These are phyloP conservation scores for Maniola hyperantus DNA, from an alignment of 2,888 invertebrate genomes.

Conservation along the genomic window DNA sequence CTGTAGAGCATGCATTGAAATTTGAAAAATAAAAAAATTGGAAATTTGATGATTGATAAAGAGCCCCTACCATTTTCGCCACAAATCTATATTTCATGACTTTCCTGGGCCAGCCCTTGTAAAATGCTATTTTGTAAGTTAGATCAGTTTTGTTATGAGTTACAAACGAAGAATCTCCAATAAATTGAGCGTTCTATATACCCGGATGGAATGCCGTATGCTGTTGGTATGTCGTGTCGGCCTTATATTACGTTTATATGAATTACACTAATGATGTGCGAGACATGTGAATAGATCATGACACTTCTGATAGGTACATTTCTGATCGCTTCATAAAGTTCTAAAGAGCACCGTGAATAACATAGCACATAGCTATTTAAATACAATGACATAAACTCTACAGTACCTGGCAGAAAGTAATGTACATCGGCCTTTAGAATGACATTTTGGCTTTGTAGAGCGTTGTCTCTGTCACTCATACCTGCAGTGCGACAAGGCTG, in stretches of 20 bases:
- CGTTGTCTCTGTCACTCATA: no score
- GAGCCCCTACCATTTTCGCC: not conserved
- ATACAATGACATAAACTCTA: not conserved
- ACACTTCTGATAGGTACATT: not conserved
- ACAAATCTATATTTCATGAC: not conserved
- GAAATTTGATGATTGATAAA: not conserved
- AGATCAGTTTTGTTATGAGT: constrained; percentile 22
- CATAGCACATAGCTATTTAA: not conserved
- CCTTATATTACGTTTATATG: constrained; percentile 10
- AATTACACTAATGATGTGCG: constrained; percentile 14
- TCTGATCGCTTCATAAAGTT: not conserved
- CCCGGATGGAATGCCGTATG: constrained; percentile 20
- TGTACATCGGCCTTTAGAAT: no score
- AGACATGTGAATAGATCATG: constrained; percentile 11
- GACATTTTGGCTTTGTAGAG: no score
- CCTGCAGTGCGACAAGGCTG: no score
- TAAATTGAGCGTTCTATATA: constrained; percentile 35
- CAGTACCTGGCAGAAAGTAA: no score
- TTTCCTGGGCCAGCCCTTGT: not conserved
- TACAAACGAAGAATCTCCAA: constrained; percentile 35
- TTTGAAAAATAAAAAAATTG: no score
- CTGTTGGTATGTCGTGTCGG: constrained; percentile 18
- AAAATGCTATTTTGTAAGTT: constrained; percentile 3
- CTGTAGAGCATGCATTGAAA: no score
- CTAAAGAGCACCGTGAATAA: not conserved